phyloP scores from a whole-genome alignment of 2,797 vertebrate genomes.

The Taeniopygia guttata region DNA sequence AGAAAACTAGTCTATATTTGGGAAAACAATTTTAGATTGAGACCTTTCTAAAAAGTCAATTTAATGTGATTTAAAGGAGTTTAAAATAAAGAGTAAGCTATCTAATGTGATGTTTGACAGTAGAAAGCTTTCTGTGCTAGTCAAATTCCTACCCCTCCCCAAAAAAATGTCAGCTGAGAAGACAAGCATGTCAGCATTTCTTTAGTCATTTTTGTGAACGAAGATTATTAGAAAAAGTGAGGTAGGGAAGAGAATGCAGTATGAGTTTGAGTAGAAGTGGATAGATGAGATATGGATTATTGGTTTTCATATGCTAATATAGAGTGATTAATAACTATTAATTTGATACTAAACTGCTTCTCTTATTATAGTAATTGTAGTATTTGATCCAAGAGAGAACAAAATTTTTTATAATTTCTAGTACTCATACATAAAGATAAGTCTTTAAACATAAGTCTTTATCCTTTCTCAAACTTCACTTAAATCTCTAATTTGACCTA shows the following conservation, averaged over 20 bases:
- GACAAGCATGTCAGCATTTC: not conserved
- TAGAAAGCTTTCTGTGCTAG: not conserved
- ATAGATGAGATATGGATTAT: not conserved
- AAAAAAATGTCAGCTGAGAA: not conserved
- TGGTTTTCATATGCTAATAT: not conserved
- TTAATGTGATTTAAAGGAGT: not conserved
- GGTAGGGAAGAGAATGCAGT: not conserved
- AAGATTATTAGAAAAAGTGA: not conserved
- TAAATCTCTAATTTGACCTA: not conserved
- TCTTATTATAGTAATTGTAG: not conserved
- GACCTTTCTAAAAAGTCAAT: not conserved
- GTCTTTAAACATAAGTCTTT: not conserved
- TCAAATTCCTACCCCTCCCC: fast-evolving
- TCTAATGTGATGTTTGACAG: not conserved
- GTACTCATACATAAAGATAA: not conserved
- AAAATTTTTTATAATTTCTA: not conserved
- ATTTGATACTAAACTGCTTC: not conserved
- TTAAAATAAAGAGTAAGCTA: not conserved
- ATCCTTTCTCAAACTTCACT: not conserved
- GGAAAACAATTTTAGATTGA: not conserved
- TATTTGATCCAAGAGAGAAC: not conserved
- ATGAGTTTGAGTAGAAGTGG: not conserved
- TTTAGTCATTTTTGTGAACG: not conserved
- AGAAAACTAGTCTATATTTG: not conserved
- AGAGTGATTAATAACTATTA: not conserved